Percentiles rank a stretch among this genome's conserved stretches.
These are phyloP conservation scores for Zoanthus sociatus DNA, from an alignment of 92 coral and sea anemone species.

Conservation along the genomic window DNA sequence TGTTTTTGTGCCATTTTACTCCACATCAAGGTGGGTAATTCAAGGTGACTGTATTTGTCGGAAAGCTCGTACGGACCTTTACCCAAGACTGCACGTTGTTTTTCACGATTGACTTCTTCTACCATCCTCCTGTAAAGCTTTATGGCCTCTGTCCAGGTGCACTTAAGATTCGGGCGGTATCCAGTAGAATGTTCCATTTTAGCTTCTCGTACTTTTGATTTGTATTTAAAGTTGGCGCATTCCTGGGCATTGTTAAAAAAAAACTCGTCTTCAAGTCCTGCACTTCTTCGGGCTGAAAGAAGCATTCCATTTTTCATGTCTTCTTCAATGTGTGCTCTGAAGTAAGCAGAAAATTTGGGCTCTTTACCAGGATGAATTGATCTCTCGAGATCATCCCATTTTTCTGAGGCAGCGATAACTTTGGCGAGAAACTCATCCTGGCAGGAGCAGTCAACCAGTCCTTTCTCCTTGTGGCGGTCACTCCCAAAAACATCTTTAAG, in stretches of 20 bases:
- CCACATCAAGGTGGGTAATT: no score
- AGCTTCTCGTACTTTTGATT: not conserved
- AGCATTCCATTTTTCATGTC: slow-evolving; percentile 56
- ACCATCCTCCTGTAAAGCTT: no score
- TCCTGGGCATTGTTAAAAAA: slow-evolving; percentile 49
- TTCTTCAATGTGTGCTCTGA: slow-evolving; percentile 23
- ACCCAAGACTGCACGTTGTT: no score
- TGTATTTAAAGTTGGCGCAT: slow-evolving; percentile 5
- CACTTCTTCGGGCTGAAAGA: slow-evolving; percentile 35
- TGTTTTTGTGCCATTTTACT: no score
- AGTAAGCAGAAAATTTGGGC: slow-evolving; percentile 40
- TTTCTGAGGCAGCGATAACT: not conserved
- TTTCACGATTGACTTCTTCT: no score
- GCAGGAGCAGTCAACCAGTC: slow-evolving; percentile 18
- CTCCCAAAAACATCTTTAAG: slow-evolving; percentile 54
- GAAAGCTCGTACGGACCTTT: no score
- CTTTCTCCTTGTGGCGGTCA: slow-evolving; percentile 28
- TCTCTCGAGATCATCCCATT: slow-evolving; percentile 45
- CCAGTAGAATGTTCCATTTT: no score
- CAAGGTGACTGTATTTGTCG: no score
- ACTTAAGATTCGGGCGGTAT: no score
- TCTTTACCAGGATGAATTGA: slow-evolving; percentile 1
- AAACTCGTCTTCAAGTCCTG: slow-evolving; percentile 44
- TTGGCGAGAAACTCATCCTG: slow-evolving; percentile 57
- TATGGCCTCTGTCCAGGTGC: no score